Conservation (phyloP, 1,140 invertebrate species). For the Alviniconcha marisindica region DNA sequence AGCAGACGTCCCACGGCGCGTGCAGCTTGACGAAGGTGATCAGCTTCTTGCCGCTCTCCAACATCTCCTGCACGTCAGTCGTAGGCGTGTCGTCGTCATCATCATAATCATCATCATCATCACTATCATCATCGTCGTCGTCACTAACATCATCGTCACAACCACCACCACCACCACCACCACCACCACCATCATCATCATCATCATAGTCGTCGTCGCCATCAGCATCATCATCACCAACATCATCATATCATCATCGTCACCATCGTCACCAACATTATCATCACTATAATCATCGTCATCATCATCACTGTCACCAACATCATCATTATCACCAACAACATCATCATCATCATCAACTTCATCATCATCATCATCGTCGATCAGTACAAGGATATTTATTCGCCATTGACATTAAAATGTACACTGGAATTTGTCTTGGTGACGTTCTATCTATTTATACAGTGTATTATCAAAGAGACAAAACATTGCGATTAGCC, state of each 20-base stretch:
- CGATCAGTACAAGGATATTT: too few relatives aligned
- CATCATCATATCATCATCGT: neutral
- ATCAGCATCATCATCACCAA: neutral
- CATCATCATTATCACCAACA: too few relatives aligned
- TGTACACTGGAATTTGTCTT: too few relatives aligned
- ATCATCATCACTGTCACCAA: too few relatives aligned
- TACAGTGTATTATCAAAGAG: too few relatives aligned
- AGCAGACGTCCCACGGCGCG: slow-evolving; percentile 80
- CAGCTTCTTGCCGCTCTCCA: slow-evolving; percentile 68
- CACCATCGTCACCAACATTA: neutral
- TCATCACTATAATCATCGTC: neutral
- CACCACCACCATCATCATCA: neutral
- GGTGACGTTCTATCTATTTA: too few relatives aligned
- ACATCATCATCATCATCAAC: too few relatives aligned
- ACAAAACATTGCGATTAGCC: too few relatives aligned
- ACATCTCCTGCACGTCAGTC: slow-evolving; percentile 64
- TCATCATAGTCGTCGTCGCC: neutral
- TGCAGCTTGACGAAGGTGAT: slow-evolving; percentile 80
- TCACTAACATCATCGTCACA: neutral
- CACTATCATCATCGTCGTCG: neutral
- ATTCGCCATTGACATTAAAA: too few relatives aligned
- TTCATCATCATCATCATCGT: too few relatives aligned
- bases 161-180: neutral
- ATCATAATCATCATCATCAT: slow-evolving; percentile 16
- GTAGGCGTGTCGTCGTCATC: slow-evolving; percentile 8